Evolutionary conservation across 1,140 invertebrate species (phyloP).

Genomic region (Zophobas atratus): DNA sequence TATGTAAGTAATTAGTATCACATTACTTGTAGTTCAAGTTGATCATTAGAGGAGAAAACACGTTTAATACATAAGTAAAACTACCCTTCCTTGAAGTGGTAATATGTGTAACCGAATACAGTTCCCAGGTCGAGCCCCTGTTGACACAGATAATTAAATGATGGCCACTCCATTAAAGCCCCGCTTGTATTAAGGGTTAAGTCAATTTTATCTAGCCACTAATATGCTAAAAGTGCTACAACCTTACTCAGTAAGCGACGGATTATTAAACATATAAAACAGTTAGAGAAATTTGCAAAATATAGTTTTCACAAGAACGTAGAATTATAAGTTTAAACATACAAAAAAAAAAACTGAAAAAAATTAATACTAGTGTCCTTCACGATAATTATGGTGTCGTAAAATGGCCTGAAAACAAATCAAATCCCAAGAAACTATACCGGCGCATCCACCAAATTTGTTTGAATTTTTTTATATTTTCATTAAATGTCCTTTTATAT

Average conservation of each 20-base stretch:
- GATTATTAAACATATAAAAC: neutral
- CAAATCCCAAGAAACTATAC: too few relatives aligned
- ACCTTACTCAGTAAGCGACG: conserved; percentile 8
- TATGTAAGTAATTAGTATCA: conserved; percentile 16
- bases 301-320: too few relatives aligned
- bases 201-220: conserved; percentile 44
- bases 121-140: conserved; percentile 51
- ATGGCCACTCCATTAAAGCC: conserved; percentile 47
- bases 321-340: too few relatives aligned
- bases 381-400: too few relatives aligned
- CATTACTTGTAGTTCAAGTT: conserved; percentile 12
- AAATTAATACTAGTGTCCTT: too few relatives aligned
- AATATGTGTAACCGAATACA: conserved; percentile 55
- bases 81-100: conserved; percentile 43
- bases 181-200: conserved; percentile 50
- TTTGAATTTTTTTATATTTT: too few relatives aligned
- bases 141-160: conserved; percentile 55
- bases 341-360: too few relatives aligned
- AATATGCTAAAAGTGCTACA: conserved; percentile 36
- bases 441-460: too few relatives aligned
- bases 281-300: too few relatives aligned
- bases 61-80: conserved; percentile 22
- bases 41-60: conserved; percentile 17
- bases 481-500: too few relatives aligned
- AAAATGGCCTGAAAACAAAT: too few relatives aligned